A percentile compares a stretch with the other conserved stretches of the same genome.
Evolutionary conservation across 1,140 invertebrate species (phyloP).

Genomic region (Brachionus sp.): DNA sequence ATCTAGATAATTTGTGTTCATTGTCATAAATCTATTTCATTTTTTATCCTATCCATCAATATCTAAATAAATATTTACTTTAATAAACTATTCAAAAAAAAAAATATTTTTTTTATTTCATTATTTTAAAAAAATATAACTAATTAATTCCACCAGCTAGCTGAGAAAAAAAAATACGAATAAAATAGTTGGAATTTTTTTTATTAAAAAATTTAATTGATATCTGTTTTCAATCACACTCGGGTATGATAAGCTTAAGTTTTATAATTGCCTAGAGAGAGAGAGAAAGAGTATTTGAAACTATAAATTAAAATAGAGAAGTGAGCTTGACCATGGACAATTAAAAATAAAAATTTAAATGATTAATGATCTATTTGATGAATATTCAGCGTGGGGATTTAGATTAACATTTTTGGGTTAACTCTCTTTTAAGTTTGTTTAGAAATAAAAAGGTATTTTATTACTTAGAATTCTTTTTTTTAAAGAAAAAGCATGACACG

Average conservation of each 20-base stretch:
- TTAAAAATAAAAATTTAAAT: neutral
- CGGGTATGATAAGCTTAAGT: neutral
- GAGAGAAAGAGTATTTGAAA: neutral
- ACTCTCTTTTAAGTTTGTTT: neutral
- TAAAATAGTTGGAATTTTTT: neutral
- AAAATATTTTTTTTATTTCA: too few relatives aligned
- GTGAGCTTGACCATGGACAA: neutral
- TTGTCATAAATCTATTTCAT: neutral
- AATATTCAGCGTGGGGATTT: neutral
- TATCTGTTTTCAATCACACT: neutral
- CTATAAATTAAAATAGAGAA: too few relatives aligned
- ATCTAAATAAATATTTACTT: neutral
- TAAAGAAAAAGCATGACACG: neutral
- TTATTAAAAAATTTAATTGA: neutral
- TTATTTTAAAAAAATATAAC: too few relatives aligned
- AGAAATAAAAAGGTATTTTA: neutral
- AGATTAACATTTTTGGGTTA: conserved; percentile 28
- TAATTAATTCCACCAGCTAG: too few relatives aligned
- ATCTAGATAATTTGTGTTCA: neutral
- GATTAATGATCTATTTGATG: conserved; percentile 3
- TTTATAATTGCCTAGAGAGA: neutral
- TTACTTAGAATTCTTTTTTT: neutral
- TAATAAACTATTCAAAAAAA: neutral
- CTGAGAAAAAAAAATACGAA: neutral
- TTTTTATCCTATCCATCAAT: neutral